Conservation (phyloP, 2,797 vertebrate species). For the Cirrhinus molitorella region DNA sequence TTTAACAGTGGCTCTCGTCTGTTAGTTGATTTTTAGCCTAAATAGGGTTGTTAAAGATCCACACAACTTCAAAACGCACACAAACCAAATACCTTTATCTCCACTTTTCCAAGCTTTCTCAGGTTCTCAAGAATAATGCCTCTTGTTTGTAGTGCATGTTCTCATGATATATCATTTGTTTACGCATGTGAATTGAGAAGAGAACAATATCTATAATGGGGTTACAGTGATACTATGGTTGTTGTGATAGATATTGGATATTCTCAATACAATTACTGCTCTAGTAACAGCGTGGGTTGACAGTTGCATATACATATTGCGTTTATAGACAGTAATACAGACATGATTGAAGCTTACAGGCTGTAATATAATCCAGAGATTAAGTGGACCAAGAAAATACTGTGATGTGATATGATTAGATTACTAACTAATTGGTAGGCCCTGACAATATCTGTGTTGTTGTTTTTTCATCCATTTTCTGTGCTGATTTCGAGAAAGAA, state of each 20-base stretch:
- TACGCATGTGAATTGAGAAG: not conserved
- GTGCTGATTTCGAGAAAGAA: too few species aligned
- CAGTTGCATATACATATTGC: not conserved
- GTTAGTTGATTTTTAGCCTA: constrained; percentile 35
- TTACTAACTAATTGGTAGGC: constrained; percentile 14
- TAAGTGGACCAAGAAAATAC: constrained; percentile 17
- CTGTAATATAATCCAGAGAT: constrained; percentile 5
- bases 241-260: constrained; percentile 6
- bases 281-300: not conserved
- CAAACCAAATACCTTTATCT: constrained; percentile 3
- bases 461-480: not conserved
- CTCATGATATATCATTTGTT: not conserved
- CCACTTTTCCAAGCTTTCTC: not conserved
- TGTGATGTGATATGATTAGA: not conserved
- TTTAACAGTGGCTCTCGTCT: constrained; percentile 31
- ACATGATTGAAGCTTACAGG: not conserved
- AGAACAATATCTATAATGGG: not conserved
- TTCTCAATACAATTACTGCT: not conserved
- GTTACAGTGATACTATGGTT: constrained; percentile 4
- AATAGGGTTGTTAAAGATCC: constrained; percentile 26
- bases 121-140: not conserved
- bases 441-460: not conserved
- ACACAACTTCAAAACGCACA: not conserved
- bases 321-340: not conserved
- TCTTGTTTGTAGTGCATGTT: not conserved